These are phyloP conservation scores for Holothuria scabra DNA, from an alignment of 53 echinoderm and acorn worm genomes.

Conservation along the genomic window DNA sequence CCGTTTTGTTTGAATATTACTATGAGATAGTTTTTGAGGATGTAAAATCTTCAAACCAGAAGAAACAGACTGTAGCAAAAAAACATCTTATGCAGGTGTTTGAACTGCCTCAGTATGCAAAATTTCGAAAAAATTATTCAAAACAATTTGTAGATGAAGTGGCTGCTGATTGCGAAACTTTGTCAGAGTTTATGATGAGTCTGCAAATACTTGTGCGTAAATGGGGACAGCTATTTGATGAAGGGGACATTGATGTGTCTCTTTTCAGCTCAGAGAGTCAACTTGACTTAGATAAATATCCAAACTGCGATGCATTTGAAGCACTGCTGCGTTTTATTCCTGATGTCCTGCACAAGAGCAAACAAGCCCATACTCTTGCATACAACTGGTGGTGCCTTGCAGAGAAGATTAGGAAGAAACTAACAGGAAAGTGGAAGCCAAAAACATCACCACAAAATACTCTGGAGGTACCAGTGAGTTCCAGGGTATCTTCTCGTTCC, in stretches of 20 bases:
- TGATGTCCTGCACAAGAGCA: conserved; percentile 78
- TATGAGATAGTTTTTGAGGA: conserved; percentile 77
- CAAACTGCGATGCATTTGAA: conserved; percentile 68
- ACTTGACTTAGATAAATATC: conserved; percentile 55
- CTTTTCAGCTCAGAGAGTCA: conserved; percentile 71
- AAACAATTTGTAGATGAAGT: conserved; percentile 41
- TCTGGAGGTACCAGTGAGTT: background rate
- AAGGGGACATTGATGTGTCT: conserved; percentile 66
- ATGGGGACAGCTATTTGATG: conserved; percentile 76
- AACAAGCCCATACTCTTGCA: conserved; percentile 65
- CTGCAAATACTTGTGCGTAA: conserved; percentile 64
- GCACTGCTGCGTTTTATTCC: conserved; percentile 74
- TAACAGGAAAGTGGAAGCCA: conserved; percentile 60
- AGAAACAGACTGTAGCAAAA: conserved; percentile 30
- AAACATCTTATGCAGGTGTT: conserved; percentile 46
- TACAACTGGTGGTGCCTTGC: conserved; percentile 90
- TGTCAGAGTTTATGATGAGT: conserved; percentile 66
- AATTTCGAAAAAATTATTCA: conserved; percentile 19
- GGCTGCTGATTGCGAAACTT: conserved; percentile 64
- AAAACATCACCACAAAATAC: background rate
- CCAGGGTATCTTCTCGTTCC: background rate
- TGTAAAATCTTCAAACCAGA: conserved; percentile 31
- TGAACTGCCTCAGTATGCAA: conserved; percentile 29
- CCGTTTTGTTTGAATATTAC: conserved; percentile 81
- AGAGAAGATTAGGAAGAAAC: conserved; percentile 75